Conservation (phyloP, 64 coral and sea anemone species). For the Stichodactyla mertensii region DNA sequence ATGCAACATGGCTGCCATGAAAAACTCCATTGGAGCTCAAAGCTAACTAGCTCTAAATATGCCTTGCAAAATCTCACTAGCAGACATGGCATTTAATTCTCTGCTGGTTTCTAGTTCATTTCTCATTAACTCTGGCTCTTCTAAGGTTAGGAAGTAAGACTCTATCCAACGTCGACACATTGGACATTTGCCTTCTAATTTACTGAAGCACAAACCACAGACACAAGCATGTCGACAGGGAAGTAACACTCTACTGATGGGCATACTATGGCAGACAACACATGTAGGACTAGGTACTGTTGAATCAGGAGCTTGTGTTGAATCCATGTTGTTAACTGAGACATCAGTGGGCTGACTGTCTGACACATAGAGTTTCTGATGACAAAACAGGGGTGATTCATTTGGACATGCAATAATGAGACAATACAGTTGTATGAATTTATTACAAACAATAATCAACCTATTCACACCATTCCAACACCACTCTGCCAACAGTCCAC, state of each 20-base stretch:
- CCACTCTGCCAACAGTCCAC: no score
- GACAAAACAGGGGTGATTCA: neutral
- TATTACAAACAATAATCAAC: no score
- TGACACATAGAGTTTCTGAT: slow-evolving; percentile 83
- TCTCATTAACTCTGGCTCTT: slow-evolving; percentile 53
- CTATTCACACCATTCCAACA: no score
- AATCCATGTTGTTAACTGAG: neutral
- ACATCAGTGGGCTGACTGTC: slow-evolving; percentile 25
- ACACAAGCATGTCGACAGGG: slow-evolving; percentile 92
- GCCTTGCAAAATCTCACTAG: slow-evolving; percentile 59
- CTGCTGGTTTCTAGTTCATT: slow-evolving; percentile 43
- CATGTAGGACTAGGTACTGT: slow-evolving; percentile 30
- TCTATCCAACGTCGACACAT: slow-evolving; percentile 74
- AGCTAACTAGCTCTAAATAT: slow-evolving; percentile 57
- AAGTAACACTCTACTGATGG: slow-evolving; percentile 73
- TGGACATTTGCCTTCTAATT: slow-evolving; percentile 67
- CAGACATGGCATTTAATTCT: slow-evolving; percentile 66
- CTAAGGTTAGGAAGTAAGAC: slow-evolving; percentile 75
- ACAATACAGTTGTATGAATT: no score
- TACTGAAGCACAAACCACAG: slow-evolving; percentile 62
- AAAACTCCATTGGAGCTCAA: neutral
- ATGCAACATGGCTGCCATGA: no score
- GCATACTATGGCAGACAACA: slow-evolving; percentile 69
- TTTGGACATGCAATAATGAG: no score
- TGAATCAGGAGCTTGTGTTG: neutral